Evolutionary conservation across 2,113 vertebrate species (phyloP), one percentile per base, ranked within the genome.

Genomic region (Phocoena phocoena): DNA sequence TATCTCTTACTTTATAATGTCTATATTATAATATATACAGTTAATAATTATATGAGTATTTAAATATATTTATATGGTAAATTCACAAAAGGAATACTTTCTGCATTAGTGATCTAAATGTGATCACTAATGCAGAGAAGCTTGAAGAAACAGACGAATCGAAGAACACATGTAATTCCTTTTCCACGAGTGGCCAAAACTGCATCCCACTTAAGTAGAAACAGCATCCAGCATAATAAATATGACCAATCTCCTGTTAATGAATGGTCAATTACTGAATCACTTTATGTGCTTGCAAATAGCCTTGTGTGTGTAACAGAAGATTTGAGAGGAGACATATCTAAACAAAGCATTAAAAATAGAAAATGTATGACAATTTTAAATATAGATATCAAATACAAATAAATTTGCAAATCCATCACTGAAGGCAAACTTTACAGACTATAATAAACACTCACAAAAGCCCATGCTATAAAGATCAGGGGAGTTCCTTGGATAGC

Each of bases 161-260:
- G n/a, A 88, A 97, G 63, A 77, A 97, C 36, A 88, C 21, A 73
- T 53, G 41, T 12, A 47, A 97, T 88, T 76, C 77, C 44, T 97
- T 96, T 97, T 95, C 96, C 73, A 95, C 96, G 83, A 97, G 87
- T 76, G n/a, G 44, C 38, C 90, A 81, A 95, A 96, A 93, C 92
- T 90, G 12, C 20, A 80, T 70, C 84, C 50, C 55, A 63, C n/a
- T 92, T 96, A 97, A 96, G 88, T 26, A 94, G 55, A 91, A 92
- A 79, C 5, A 87, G 31, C 31, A 89, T 71, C 63, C n/a, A 18
- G 21, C 26, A 80, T 25, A 1, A 94, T 18, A 93, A 31, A 68
- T 18, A 33, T 93, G 81, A 96, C 76, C 97, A 80, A 88, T 81
- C 60, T 92, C 67, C 38, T 84, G 73, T 86, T 97, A 62, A 62